Base-by-base conservation (phyloP, 2,113 vertebrate genomes). In the Motacilla tschutschensis region DNA sequence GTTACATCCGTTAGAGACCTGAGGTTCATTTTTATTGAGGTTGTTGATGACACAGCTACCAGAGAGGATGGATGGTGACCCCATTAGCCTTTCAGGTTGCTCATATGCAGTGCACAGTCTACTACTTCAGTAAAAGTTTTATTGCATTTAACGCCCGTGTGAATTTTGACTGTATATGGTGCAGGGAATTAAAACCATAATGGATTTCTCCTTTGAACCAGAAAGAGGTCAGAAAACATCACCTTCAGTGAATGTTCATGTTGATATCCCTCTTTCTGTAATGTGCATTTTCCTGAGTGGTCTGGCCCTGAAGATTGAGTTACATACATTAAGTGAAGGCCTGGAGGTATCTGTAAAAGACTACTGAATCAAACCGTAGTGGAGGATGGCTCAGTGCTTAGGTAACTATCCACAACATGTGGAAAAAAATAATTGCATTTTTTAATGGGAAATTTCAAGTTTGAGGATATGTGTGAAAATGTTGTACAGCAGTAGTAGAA, bases 141-240 rank as follows among this genome's bases (percentile, higher is more conserved):
- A 91, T 73, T 88, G 74, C 40, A 76, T 91, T 93, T 89, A 88
- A 91, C 8, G 31, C 71, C 80, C 4, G 1, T 59, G 47, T 93
- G 91, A 91, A 70, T 83, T 91, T 81, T 86, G 70, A 66, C 71
- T 91, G 67, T 55, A 31, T 81, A 17, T 57, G 67, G 75, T 55
- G 36, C 71, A 84, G 29, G 41, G 75, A 88, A 86, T 86, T 91
- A 82, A 83, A 86, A 76, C 55, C 57, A 15, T 88, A 91, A 93
- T 91, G 74, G 55, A 70, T 90, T 95, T 91, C 59, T 90, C 59
- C 84, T 92, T 79, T 79, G 80, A 83, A 85, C 51, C 82, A 62
- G 80, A 80, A 91, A 47, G 47, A 89, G 80, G 54, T 75, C 3
- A 4, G 69, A 87, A 90, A 74, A 12, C 14, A 31, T 93, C 66